A percentile compares a stretch with the other conserved stretches of the same genome.
Conservation (phyloP, 2,888 invertebrate genomes). For the Agonopterix arenella region DNA sequence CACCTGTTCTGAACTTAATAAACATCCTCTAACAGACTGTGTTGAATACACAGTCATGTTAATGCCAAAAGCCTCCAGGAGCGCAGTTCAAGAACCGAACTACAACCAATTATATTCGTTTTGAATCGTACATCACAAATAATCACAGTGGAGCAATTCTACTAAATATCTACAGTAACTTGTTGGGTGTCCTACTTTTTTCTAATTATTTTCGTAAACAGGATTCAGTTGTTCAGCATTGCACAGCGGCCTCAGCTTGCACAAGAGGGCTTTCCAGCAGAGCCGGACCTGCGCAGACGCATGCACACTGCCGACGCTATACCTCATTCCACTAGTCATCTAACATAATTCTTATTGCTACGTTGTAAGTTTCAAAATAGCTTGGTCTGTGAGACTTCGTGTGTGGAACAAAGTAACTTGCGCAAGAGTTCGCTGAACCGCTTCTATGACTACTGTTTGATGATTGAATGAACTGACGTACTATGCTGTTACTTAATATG, state of each 20-base stretch:
- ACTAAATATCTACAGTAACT: neutral
- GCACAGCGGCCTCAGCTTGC: constrained; percentile 31
- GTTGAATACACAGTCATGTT: no score
- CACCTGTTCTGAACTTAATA: no score
- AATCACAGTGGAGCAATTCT: no score
- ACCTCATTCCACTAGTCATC: no score
- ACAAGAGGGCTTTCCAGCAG: constrained; percentile 51
- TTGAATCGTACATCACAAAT: no score
- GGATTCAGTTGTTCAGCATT: constrained; percentile 19
- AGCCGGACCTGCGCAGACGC: constrained; percentile 41
- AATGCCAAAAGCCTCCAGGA: no score
- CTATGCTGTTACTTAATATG: neutral
- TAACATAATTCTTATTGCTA: no score
- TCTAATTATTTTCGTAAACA: constrained; percentile 18
- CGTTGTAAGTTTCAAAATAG: no score
- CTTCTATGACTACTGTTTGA: constrained; percentile 15
- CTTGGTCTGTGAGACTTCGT: no score
- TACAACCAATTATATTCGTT: no score
- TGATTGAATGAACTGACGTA: constrained; percentile 2
- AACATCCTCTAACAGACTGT: no score
- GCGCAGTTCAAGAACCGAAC: no score
- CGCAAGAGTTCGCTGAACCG: constrained; percentile 70
- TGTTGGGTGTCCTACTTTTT: constrained; percentile 7
- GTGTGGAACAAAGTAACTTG: constrained; percentile 25
- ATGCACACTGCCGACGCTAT: neutral